Evolutionary conservation across 2,888 invertebrate genomes (phyloP).

Genomic region (Ceriagrion tenellum): DNA sequence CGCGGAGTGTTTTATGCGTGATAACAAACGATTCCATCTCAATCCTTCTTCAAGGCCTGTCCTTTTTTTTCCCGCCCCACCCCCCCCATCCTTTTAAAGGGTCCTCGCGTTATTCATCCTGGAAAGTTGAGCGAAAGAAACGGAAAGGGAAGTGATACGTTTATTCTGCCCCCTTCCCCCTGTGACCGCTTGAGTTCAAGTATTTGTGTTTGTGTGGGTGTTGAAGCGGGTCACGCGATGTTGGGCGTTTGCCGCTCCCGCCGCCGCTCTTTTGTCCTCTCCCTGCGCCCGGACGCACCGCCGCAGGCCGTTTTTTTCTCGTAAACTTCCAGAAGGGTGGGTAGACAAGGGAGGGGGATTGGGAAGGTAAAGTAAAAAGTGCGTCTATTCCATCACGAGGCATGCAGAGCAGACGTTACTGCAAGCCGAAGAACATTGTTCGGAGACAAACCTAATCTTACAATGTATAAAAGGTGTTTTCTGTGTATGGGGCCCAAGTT

Average conservation of each 20-base stretch:
- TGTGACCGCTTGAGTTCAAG: conserved; percentile 32
- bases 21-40: conserved; percentile 58
- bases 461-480: too few species aligned
- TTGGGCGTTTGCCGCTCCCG: neutral
- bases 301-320: neutral
- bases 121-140: conserved; percentile 9
- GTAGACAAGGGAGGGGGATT: too few species aligned
- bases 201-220: conserved; percentile 6
- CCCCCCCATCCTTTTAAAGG: neutral
- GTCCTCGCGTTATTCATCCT: conserved; percentile 45
- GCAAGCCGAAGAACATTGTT: too few species aligned
- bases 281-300: neutral
- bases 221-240: neutral
- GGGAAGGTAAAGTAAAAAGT: too few species aligned
- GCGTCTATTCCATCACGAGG: too few species aligned
- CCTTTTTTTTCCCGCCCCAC: too few species aligned
- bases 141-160: conserved; percentile 62
- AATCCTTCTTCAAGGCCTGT: conserved; percentile 35
- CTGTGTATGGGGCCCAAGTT: too few species aligned
- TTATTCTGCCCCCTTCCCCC: conserved; percentile 39
- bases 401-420: too few species aligned
- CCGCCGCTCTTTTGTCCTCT: neutral
- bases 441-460: too few species aligned
- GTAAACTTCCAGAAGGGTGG: neutral
- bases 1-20: conserved; percentile 58